Percentiles rank a stretch among this genome's conserved stretches.
Conservation (phyloP, 2,113 vertebrate genomes). For the Triplophysa siluroides region DNA sequence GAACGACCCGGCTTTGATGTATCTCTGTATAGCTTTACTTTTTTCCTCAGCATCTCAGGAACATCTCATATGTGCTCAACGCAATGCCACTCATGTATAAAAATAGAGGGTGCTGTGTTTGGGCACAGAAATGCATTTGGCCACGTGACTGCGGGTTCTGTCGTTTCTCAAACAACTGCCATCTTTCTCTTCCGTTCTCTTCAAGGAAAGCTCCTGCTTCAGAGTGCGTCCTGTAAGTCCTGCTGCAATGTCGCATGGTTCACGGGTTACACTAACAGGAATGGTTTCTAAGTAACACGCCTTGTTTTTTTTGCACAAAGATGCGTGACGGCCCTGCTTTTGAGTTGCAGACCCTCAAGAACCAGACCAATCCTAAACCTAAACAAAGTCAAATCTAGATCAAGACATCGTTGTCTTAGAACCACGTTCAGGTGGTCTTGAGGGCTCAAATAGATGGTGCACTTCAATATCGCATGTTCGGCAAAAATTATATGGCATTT, state of each 20-base stretch:
- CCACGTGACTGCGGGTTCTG: background rate
- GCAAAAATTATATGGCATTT: conserved; percentile 14
- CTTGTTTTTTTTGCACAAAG: background rate
- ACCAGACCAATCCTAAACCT: background rate
- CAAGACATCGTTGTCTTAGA: background rate
- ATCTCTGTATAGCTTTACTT: background rate
- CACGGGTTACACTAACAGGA: background rate
- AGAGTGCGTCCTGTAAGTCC: conserved; percentile 76
- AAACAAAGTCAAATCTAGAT: background rate
- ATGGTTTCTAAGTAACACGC: conserved; percentile 15
- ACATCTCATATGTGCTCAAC: background rate
- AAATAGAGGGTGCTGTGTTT: background rate
- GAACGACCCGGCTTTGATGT: background rate
- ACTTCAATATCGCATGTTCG: background rate
- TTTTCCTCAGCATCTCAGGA: background rate
- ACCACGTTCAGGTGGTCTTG: background rate
- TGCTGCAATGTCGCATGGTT: conserved; percentile 22
- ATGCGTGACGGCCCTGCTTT: background rate
- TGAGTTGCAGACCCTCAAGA: background rate
- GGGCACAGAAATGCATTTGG: background rate
- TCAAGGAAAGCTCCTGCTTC: conserved; percentile 69
- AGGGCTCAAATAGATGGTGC: background rate
- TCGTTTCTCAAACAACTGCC: background rate
- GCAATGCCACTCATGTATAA: background rate
- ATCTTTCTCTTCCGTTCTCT: conserved; percentile 41